Conservation (phyloP, 1,140 invertebrate genomes). For the Pogonognathellus flavescens region DNA sequence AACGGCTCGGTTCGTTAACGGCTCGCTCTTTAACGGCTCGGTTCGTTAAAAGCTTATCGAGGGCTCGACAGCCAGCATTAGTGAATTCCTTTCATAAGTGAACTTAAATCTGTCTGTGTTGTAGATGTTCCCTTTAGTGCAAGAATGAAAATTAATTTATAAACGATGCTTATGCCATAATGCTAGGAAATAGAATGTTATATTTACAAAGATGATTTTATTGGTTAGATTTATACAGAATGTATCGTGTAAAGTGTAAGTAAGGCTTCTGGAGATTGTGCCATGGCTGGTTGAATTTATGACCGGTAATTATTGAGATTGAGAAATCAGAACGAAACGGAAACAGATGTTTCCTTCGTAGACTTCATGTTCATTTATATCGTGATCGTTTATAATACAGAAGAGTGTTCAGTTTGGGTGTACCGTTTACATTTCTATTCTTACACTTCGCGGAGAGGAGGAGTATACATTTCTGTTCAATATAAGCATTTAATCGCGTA, state of each 20-base stretch:
- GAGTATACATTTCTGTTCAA: too few relatives aligned
- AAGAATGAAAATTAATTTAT: too few relatives aligned
- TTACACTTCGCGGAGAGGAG: neutral
- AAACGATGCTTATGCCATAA: too few relatives aligned
- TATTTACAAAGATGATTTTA: neutral
- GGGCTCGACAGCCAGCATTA: too few relatives aligned
- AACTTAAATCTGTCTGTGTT: too few relatives aligned
- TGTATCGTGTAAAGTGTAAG: neutral
- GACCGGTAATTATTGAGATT: slow-evolving; percentile 45
- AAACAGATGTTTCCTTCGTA: slow-evolving; percentile 58
- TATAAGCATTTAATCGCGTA: slow-evolving; percentile 7
- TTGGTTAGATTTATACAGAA: neutral
- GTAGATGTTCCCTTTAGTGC: too few relatives aligned
- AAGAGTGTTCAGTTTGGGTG: neutral
- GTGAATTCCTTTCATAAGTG: too few relatives aligned
- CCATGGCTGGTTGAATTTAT: neutral
- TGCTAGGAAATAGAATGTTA: neutral
- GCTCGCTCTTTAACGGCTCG: too few relatives aligned
- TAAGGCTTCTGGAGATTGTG: neutral
- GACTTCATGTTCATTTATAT: slow-evolving; percentile 13
- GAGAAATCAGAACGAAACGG: slow-evolving; percentile 58
- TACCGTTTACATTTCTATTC: neutral
- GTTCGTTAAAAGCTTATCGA: too few relatives aligned
- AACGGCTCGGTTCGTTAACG: too few relatives aligned
- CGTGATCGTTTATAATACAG: slow-evolving; percentile 9